These are phyloP conservation scores for Leptopilina myrica DNA, from an alignment of 2,888 invertebrate genomes.

Conservation along the genomic window DNA sequence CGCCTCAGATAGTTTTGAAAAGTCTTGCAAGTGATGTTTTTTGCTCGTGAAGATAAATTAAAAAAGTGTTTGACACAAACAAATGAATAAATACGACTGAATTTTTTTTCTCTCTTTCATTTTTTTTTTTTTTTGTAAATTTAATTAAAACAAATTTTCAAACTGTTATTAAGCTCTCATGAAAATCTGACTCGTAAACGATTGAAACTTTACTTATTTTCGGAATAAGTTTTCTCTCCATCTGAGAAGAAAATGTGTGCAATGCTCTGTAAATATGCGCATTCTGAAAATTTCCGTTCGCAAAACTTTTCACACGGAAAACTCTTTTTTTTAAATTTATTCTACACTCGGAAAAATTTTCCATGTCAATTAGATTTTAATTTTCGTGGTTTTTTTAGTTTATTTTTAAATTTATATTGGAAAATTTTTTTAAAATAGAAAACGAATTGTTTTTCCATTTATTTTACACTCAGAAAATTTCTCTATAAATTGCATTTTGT, in stretches of 20 bases:
- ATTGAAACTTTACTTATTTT: constrained; percentile 1
- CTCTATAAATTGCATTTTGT: no score
- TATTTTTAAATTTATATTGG: no score
- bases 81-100: constrained; percentile 12
- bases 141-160: constrained; percentile 4
- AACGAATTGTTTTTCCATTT: no score
- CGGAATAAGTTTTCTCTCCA: background rate
- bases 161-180: constrained; percentile 5
- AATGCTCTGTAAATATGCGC: background rate
- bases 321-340: no score
- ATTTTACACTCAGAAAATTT: no score
- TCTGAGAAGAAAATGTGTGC: background rate
- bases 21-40: constrained; percentile 14
- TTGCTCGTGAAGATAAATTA: constrained; percentile 22
- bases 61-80: constrained; percentile 33
- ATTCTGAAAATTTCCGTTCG: background rate
- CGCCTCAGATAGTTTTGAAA: constrained; percentile 7
- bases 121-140: background rate
- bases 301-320: background rate
- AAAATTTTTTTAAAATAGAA: no score
- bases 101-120: no score
- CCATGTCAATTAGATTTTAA: no score
- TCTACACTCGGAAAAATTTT: no score
- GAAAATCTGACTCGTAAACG: background rate
- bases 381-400: no score